Evolutionary conservation across 2,888 invertebrate species (phyloP), one percentile per base, ranked within the genome.

Genomic region (Melitaea athalia): DNA sequence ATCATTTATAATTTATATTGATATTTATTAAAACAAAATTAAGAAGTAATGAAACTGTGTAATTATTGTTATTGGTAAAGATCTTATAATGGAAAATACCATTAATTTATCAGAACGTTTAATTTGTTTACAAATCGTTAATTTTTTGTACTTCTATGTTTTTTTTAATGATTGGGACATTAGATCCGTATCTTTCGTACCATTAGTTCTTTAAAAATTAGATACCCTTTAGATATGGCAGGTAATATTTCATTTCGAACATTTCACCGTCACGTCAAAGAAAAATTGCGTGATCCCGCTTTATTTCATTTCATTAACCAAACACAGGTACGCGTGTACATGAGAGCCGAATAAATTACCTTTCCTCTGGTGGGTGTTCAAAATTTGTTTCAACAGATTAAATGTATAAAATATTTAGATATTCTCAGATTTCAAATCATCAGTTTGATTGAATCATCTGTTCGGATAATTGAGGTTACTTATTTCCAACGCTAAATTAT

Each of bases 271-370:
- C 38, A 63, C 50, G 33, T 63, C 43, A 61, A 55, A 65, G 47
- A 69, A 72, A 74, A 75, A 71, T 66, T 70, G 47, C 71, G 71
- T 71, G 71, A 75, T 76, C 71, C 72, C 68, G 63, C n/a, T 49
- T 70, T 67, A 71, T 76, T 75, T 75, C 72, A 74, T 77, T 75
- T 76, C 74, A 76, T 78, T 77, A 77, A 78, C 67, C 75, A 72
- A 64, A 69, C 17, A 53, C 69, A 68, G 71, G 66, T 72, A 67
- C 66, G 71, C 70, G 70, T 72, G 72, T 73, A 75, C 71, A 70
- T 69, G 67, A 75, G 12, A 70, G 72, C 69, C 71, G 76, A 72
- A 79, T 79, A 81, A 80, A 82, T 81, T 76, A 73, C 61, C 53
- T 67, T 55, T 3, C 52, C 65, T 78, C 80, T 76, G 71, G 78